These are phyloP conservation scores for Erpobdella octoculata DNA, from an alignment of 2,888 invertebrate genomes.

Conservation along the genomic window DNA sequence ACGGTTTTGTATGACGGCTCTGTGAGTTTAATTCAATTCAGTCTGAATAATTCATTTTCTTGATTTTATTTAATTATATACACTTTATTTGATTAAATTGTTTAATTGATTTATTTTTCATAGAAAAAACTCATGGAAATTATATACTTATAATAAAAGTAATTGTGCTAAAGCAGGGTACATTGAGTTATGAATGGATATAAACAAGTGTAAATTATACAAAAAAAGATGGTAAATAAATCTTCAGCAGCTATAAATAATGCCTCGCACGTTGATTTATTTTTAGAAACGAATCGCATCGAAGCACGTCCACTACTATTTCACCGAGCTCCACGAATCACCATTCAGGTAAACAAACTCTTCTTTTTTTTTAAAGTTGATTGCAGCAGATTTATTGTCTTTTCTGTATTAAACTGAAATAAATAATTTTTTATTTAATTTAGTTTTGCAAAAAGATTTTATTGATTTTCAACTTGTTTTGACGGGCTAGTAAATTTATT, in stretches of 20 bases:
- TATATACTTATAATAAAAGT: too few relatives aligned
- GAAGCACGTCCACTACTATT: slow-evolving; percentile 71
- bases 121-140: too few relatives aligned
- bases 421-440: neutral
- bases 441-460: neutral
- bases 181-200: too few relatives aligned
- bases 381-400: neutral
- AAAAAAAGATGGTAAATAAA: too few relatives aligned
- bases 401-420: neutral
- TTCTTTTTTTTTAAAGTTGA: neutral
- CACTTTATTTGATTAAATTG: neutral
- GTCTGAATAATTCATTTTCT: neutral
- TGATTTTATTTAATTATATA: neutral
- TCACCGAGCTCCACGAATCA: slow-evolving; percentile 71
- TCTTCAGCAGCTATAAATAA: too few relatives aligned
- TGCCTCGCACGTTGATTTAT: too few relatives aligned
- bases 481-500: too few relatives aligned
- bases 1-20: slow-evolving; percentile 42
- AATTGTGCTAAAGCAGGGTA: too few relatives aligned
- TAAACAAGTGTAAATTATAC: too few relatives aligned
- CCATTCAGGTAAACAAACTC: slow-evolving; percentile 61
- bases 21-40: slow-evolving; percentile 32
- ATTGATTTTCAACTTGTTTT: too few relatives aligned
- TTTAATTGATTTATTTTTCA: too few relatives aligned
- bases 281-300: slow-evolving; percentile 72